Conservation (phyloP, 2,797 vertebrate species). For the Halcyon badia region DNA sequence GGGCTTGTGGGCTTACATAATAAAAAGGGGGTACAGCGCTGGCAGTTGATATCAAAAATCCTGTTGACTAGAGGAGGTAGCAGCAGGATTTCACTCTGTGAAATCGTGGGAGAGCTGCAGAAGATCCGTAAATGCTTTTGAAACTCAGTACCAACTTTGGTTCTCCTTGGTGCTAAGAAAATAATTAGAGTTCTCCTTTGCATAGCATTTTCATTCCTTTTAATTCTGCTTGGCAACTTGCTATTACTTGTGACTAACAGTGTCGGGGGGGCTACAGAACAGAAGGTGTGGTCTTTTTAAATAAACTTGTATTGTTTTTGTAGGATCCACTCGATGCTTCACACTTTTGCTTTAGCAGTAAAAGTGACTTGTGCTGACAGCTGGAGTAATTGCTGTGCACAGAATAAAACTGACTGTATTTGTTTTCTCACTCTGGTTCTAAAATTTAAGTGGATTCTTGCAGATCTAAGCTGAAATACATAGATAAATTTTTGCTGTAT, state of each 20-base stretch:
- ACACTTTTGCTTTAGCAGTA: constrained; percentile 32
- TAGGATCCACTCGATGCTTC: background rate
- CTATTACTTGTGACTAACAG: background rate
- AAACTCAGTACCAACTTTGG: background rate
- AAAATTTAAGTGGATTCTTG: constrained; percentile 51
- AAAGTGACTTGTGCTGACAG: constrained; percentile 44
- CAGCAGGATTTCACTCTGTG: background rate
- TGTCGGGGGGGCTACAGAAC: background rate
- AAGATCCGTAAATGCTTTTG: background rate
- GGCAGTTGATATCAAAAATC: background rate
- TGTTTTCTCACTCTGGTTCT: constrained; percentile 16
- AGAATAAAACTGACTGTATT: constrained; percentile 3
- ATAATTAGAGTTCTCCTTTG: background rate
- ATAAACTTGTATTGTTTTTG: constrained; percentile 14
- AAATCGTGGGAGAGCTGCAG: background rate
- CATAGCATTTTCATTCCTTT: background rate
- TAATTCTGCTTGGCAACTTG: background rate
- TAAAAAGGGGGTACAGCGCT: background rate
- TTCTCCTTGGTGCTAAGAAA: background rate
- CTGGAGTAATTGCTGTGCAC: background rate
- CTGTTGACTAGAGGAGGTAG: background rate
- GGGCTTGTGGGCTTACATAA: background rate
- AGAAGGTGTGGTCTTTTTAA: constrained; percentile 7
- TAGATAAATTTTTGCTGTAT: constrained; percentile 32
- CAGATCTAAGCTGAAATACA: constrained; percentile 47